Base-by-base conservation (phyloP, 2,888 invertebrate genomes). In the Sinhomidia bicolor region DNA sequence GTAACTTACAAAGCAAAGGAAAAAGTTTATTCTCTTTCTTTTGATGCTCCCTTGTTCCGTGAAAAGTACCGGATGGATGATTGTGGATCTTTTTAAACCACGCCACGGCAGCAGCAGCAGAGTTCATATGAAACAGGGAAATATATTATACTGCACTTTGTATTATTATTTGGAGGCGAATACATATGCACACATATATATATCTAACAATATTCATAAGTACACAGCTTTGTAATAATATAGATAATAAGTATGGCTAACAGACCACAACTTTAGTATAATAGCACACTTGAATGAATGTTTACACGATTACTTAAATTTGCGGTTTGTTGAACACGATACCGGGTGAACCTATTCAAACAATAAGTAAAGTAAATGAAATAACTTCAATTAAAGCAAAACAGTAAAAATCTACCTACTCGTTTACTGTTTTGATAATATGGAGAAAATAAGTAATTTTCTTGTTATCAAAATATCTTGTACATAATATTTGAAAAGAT, bases 1-100 rank as follows among this genome's bases (percentile, higher is more conserved):
- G 3, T 7, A 9, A 20, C n/a, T 44, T 71, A 23, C 20, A 68
- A 68, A 29, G 54, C 9, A 54, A 54, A 65, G 36, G 23, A n/a
- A 82, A 82, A 82, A 20, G 1, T 17, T 51, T 47, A 65, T 26
- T 47, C 29, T 20, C 47, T 62, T 41, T 47, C 29, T 41, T 44
- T 78, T 36, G 57, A 41, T 76, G 65, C 36, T 51, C 26, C 29
- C 51, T 84, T 83, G 36, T 84, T 84, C 76, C 32, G 44, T 65
- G 65, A 74, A 83, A 83, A 54, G 57, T 57, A 74, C 71, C 83
- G 54, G 71, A 71, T 82, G 71, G 32, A 82, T 71, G 68, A 68
- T 51, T 17, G 32, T 47, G 60, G 78, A 54, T 79, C 23, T 23
- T 57, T 76, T 54, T 79, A 44, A 44, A 36, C 26, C 29, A 29